Conservation (phyloP, 2,888 invertebrate species). For the Theretra japonica region DNA sequence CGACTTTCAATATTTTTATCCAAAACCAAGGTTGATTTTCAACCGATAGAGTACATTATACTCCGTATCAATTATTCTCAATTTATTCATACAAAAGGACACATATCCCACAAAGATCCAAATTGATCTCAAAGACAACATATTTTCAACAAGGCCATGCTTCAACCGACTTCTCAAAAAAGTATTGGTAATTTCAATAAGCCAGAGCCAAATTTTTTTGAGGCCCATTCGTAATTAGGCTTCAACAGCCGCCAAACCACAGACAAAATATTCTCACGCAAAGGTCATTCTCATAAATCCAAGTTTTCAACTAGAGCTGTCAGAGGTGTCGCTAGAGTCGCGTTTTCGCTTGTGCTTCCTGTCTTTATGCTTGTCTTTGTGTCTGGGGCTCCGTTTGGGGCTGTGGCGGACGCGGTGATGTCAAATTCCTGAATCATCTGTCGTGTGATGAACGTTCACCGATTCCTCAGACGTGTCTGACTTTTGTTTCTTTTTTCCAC, state of each 20-base stretch:
- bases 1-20: no score
- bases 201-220: not conserved
- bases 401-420: slow-evolving; percentile 77
- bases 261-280: slow-evolving; percentile 42
- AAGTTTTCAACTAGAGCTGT: slow-evolving; percentile 72
- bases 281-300: slow-evolving; percentile 32
- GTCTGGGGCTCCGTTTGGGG: slow-evolving; percentile 62
- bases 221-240: not conserved
- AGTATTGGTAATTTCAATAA: not conserved
- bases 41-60: no score
- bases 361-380: slow-evolving; percentile 54
- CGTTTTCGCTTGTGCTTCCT: slow-evolving; percentile 65
- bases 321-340: slow-evolving; percentile 62
- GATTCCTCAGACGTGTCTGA: slow-evolving; percentile 76
- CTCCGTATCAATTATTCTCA: no score
- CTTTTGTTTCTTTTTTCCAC: slow-evolving; percentile 71
- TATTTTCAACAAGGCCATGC: no score
- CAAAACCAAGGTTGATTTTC: no score
- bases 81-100: no score
- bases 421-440: slow-evolving; percentile 82
- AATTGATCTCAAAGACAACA: no score
- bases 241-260: slow-evolving; percentile 28
- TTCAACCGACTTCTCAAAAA: no score
- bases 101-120: no score
- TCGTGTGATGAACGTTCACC: slow-evolving; percentile 76